Conservation (phyloP, 2,797 vertebrate species). For the Premnoplex brunnescens region DNA sequence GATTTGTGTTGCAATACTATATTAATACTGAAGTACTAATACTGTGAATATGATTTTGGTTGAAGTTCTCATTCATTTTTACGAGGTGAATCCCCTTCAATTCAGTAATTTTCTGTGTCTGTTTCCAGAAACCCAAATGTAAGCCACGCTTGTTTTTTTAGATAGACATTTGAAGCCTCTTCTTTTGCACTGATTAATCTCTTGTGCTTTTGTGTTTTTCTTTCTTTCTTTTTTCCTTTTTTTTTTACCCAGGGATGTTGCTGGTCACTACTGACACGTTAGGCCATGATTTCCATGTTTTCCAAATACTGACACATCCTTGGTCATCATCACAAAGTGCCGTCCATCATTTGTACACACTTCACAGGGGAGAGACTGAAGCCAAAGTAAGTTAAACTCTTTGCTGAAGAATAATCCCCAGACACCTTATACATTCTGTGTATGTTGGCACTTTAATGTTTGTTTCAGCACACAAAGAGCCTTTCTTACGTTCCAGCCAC, state of each 20-base stretch:
- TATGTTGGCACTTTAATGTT: constrained; percentile 57
- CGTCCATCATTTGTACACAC: constrained; percentile 95
- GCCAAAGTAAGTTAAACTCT: constrained; percentile 88
- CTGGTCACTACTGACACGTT: constrained; percentile 94
- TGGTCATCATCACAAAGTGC: constrained; percentile 97
- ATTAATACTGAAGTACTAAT: not conserved
- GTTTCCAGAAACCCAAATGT: not conserved
- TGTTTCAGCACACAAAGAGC: constrained; percentile 64
- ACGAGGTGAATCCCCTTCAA: not conserved
- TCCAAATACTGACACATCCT: constrained; percentile 96
- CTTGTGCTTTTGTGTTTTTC: constrained; percentile 14
- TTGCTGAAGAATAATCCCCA: constrained; percentile 55
- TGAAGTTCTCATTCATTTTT: not conserved
- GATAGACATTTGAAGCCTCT: not conserved
- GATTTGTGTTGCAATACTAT: not conserved
- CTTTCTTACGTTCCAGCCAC: constrained; percentile 43
- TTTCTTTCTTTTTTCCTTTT: not conserved
- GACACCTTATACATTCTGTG: constrained; percentile 40
- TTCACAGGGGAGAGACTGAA: constrained; percentile 98
- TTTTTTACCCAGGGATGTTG: constrained; percentile 87
- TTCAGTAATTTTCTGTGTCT: not conserved
- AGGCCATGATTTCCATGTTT: constrained; percentile 97
- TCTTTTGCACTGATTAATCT: constrained; percentile 41
- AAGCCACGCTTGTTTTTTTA: not conserved
- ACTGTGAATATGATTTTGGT: not conserved